phyloP scores from a whole-genome alignment of 1,140 invertebrate genomes.

The Cotesia typhae region DNA sequence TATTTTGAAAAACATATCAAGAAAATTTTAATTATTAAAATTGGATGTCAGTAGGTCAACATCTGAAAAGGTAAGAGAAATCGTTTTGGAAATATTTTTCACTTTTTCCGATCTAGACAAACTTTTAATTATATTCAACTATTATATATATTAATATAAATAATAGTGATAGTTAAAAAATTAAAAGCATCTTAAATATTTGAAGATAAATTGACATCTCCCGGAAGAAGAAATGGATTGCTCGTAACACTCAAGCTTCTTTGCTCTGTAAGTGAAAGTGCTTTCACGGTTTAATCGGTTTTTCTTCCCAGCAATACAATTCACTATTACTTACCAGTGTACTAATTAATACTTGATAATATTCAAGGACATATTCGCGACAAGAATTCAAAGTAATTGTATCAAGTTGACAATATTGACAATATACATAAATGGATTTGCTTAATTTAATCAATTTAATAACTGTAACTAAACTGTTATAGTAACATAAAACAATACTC shows the following conservation, averaged over 20 bases:
- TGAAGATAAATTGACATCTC: slow-evolving; percentile 39
- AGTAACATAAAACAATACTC: not conserved
- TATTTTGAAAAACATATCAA: slow-evolving; percentile 4
- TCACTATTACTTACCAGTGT: no score
- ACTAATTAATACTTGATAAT: no score
- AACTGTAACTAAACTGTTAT: not conserved
- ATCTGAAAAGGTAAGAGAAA: slow-evolving; percentile 50
- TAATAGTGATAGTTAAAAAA: not conserved
- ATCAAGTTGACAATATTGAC: no score
- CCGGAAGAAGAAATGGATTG: slow-evolving; percentile 43
- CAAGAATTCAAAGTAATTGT: no score
- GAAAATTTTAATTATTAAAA: slow-evolving; percentile 38
- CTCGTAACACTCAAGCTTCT: slow-evolving; percentile 36
- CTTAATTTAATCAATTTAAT: no score
- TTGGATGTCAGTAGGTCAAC: slow-evolving; percentile 64
- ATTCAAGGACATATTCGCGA: no score
- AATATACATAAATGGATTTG: no score
- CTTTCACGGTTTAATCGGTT: slow-evolving; percentile 30
- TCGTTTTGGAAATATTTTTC: slow-evolving; percentile 44
- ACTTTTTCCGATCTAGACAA: not conserved
- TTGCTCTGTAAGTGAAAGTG: slow-evolving; percentile 52
- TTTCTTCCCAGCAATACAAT: not conserved
- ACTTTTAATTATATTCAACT: not conserved
- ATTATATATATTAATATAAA: not conserved
- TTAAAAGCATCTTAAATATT: not conserved